These are phyloP conservation scores for Sarcophaga variegata DNA, from an alignment of 2,888 invertebrate genomes.

Conservation along the genomic window DNA sequence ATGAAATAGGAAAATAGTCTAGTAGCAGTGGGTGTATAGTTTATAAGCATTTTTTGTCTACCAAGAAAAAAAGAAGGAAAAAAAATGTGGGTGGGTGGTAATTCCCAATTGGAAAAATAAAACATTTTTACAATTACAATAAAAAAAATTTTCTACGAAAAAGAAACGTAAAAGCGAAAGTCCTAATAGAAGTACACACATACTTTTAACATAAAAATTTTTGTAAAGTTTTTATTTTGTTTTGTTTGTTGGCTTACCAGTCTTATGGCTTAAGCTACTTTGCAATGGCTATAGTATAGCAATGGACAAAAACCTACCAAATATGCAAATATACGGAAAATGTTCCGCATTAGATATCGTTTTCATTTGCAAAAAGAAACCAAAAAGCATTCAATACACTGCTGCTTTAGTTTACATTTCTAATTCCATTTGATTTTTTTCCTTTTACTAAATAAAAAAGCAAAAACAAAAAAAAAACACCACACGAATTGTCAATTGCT, in stretches of 20 bases:
- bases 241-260: slow-evolving; percentile 10
- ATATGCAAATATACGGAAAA: slow-evolving; percentile 12
- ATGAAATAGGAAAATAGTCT: slow-evolving; percentile 4
- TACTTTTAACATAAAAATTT: slow-evolving; percentile 31
- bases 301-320: slow-evolving; percentile 26
- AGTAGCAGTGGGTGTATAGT: slow-evolving; percentile 67
- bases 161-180: slow-evolving; percentile 66
- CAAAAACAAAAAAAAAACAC: slow-evolving; percentile 36
- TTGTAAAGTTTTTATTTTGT: slow-evolving; percentile 12
- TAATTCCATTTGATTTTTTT: slow-evolving; percentile 12
- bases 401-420: slow-evolving; percentile 37
- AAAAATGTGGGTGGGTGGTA: slow-evolving; percentile 45
- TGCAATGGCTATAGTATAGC: background rate
- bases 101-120: slow-evolving; percentile 38
- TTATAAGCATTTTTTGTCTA: background rate
- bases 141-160: slow-evolving; percentile 44
- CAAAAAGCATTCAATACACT: slow-evolving; percentile 32
- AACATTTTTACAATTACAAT: slow-evolving; percentile 47
- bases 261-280: slow-evolving; percentile 12
- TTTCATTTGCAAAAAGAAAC: slow-evolving; percentile 44
- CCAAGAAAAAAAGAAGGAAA: too few species aligned
- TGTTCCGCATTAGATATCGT: slow-evolving; percentile 69
- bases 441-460: background rate
- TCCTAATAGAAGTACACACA: slow-evolving; percentile 48
- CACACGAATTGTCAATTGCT: slow-evolving; percentile 69